A percentile compares a stretch with the other conserved stretches of the same genome.
phyloP scores from a whole-genome alignment of 2,888 invertebrate species.

The Pinctada fucata region DNA sequence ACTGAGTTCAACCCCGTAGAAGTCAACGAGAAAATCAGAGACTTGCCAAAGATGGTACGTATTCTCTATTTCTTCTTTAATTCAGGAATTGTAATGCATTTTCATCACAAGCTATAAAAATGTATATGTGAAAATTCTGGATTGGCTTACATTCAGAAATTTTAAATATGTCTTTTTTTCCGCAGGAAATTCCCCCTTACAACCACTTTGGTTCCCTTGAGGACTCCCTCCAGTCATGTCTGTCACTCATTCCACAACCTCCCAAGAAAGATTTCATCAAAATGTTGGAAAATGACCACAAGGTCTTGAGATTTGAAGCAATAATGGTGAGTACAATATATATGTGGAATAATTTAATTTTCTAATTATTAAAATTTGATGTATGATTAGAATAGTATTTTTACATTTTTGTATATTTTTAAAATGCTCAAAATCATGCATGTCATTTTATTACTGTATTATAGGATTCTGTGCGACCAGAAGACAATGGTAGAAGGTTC shows the following conservation, averaged over 20 bases:
- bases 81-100: neutral
- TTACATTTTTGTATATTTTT: constrained; percentile 27
- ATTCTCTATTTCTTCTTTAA: neutral
- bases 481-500: constrained; percentile 86
- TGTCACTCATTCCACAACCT: constrained; percentile 84
- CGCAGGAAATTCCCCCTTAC: constrained; percentile 83
- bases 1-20: constrained; percentile 77
- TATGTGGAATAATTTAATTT: too few relatives aligned
- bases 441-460: neutral
- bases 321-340: constrained; percentile 78
- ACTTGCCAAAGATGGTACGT: constrained; percentile 73
- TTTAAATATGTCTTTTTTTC: too few relatives aligned
- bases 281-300: constrained; percentile 83
- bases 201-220: constrained; percentile 86
- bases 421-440: too few relatives aligned
- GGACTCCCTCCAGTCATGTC: constrained; percentile 86
- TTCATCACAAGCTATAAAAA: neutral
- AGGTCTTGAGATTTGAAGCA: constrained; percentile 85
- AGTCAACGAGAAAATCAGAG: constrained; percentile 62
- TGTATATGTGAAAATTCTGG: too few relatives aligned
- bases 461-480: constrained; percentile 86
- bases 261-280: constrained; percentile 87
- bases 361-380: too few relatives aligned
- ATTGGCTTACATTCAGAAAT: too few relatives aligned
- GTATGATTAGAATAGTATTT: too few relatives aligned